These are phyloP conservation scores for Podarcis muralis DNA, from an alignment of 2,113 vertebrate species.

Conservation along the genomic window DNA sequence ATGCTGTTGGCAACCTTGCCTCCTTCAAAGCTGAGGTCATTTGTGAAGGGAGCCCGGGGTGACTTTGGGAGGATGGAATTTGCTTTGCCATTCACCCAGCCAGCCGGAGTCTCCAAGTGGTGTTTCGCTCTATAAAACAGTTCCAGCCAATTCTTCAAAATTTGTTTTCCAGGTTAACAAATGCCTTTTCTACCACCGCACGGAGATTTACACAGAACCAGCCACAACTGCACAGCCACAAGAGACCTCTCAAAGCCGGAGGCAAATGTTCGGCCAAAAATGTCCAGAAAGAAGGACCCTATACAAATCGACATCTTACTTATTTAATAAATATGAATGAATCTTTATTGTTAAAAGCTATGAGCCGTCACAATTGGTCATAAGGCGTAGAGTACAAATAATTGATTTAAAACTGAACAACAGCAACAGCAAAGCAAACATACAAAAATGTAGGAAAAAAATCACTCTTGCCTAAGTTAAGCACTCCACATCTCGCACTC, in stretches of 20 bases:
- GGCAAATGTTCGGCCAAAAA: neutral
- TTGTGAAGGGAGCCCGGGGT: constrained; percentile 22
- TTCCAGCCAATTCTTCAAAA: neutral
- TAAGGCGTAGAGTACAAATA: no score
- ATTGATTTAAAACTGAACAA: no score
- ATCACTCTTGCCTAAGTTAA: no score
- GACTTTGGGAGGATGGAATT: constrained; percentile 32
- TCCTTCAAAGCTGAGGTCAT: constrained; percentile 42
- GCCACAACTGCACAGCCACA: fast-evolving
- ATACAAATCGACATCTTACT: neutral
- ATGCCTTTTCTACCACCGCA: neutral
- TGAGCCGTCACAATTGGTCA: no score
- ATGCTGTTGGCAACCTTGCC: constrained; percentile 28
- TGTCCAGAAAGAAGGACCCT: neutral
- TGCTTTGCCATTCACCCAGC: neutral
- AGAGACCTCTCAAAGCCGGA: neutral
- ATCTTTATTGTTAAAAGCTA: no score
- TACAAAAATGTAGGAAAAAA: no score
- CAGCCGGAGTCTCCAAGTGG: neutral
- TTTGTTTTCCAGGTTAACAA: neutral
- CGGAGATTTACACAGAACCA: fast-evolving
- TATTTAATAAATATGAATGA: neutral
- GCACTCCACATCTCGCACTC: no score
- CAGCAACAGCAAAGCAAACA: no score
- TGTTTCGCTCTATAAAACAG: neutral